phyloP scores from a whole-genome alignment of 2,797 vertebrate species.

The Melanotaenia pygmaea region DNA sequence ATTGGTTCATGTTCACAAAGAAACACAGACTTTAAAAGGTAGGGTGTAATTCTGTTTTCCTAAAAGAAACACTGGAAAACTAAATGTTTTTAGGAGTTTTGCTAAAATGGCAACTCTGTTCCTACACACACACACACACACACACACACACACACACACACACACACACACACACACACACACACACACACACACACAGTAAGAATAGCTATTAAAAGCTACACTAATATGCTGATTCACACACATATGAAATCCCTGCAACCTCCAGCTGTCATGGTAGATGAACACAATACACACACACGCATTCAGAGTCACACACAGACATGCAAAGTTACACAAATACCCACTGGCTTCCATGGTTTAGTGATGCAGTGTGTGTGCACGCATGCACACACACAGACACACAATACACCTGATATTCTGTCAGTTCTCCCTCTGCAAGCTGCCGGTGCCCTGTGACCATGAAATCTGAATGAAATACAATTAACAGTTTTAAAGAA shows the following conservation, averaged over 20 bases:
- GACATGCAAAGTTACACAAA: constrained; percentile 14
- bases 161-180: constrained; percentile 17
- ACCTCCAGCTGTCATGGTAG: constrained; percentile 58
- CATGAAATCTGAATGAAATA: constrained; percentile 73
- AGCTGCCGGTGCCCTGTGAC: constrained; percentile 37
- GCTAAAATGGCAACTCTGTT: neutral
- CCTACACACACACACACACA: constrained; percentile 10
- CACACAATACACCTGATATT: constrained; percentile 35
- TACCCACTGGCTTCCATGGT: constrained; percentile 25
- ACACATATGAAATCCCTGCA: constrained; percentile 25
- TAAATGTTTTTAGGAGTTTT: neutral
- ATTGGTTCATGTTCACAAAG: neutral
- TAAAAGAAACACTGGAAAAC: constrained; percentile 4
- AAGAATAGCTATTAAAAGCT: constrained; percentile 22
- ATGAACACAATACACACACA: constrained; percentile 21
- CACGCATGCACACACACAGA: constrained; percentile 5
- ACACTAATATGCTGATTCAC: constrained; percentile 34
- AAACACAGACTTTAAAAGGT: neutral
- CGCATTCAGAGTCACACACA: constrained; percentile 16
- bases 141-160: constrained; percentile 19
- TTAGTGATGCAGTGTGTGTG: constrained; percentile 31
- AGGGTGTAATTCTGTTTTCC: neutral
- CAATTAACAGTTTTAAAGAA: constrained; percentile 67
- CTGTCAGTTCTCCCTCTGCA: constrained; percentile 44
- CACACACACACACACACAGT: constrained; percentile 15